Evolutionary conservation across 2,797 vertebrate species (phyloP), one percentile per base, ranked within the genome.

Genomic region (Spinibarbus caldwelli): DNA sequence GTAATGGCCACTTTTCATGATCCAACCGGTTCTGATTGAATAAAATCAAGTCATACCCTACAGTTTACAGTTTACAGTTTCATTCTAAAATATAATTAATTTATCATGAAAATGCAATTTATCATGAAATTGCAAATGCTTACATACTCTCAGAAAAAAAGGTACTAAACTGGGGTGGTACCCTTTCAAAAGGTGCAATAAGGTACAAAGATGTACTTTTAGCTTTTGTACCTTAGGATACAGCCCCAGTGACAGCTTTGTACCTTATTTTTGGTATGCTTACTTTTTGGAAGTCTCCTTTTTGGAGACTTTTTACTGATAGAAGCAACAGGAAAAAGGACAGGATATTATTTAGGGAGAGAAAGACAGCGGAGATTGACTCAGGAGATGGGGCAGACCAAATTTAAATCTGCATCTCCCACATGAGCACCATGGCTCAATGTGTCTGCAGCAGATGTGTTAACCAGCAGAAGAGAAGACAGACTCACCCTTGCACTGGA

Each of bases 401-500:
- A 29, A 72, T 47, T 72, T 0, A 0, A 47, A 47, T 47, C 26
- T 73, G 26, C 5, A 1, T 75, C 45, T 73, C 17, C 26, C 29
- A 47, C 11, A 23, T 1, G 5, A 34, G 21, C 11, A 36, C 29
- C 43, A 31, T 19, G n/a, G n/a, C 45, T 75, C 34, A 15, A 38
- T n/a, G 11, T 36, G 31, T n/a, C 49, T 38, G 73, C 21, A n/a
- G 75, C 21, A 57, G 34, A 77, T 5, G 31, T 67, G 31, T 67
- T 41, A 59, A 78, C 12, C 12, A 57, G 4, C 31, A 70, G 9
- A 19, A 23, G n/a, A 2, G 5, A 43, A 45, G n/a, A 9, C n/a
- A 64, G 77, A 21, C 64, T 34, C 78, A 99, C 98, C 98, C 95
- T 97, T 98, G 94, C 98, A 99, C 92, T 97, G 97, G 92, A 99